Conservation (phyloP, 2,113 vertebrate genomes). For the Thalassarche chlororhynchos region DNA sequence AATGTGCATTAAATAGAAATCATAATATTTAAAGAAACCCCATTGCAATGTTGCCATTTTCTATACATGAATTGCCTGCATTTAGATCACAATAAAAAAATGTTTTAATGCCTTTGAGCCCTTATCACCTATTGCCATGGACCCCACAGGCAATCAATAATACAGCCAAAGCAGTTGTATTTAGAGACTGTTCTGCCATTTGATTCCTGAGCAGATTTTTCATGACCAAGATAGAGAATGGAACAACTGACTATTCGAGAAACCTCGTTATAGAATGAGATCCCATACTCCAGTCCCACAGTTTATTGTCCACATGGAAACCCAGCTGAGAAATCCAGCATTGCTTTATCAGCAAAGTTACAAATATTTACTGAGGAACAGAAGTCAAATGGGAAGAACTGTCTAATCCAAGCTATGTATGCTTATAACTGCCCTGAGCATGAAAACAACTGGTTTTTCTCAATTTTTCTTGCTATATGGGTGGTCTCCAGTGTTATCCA, state of each 20-base stretch:
- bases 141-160: background rate
- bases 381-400: slow-evolving; percentile 21
- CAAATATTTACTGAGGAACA: slow-evolving; percentile 50
- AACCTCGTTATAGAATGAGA: background rate
- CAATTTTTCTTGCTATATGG: slow-evolving; percentile 25
- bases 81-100: background rate
- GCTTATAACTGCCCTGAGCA: slow-evolving; percentile 15
- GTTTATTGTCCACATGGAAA: slow-evolving; percentile 17
- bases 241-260: slow-evolving; percentile 1
- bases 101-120: background rate
- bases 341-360: slow-evolving; percentile 28
- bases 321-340: slow-evolving; percentile 25
- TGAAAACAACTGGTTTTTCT: slow-evolving; percentile 39
- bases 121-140: background rate
- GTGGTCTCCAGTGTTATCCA: slow-evolving; percentile 42
- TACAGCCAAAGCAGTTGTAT: background rate
- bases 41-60: background rate
- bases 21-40: background rate
- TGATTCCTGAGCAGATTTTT: slow-evolving; percentile 12
- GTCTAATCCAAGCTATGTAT: slow-evolving; percentile 24
- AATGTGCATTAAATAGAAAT: background rate
- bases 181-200: background rate
- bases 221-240: background rate
- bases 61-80: background rate
- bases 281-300: background rate